Base-by-base conservation (phyloP, 2,797 vertebrate genomes). In the Gouania willdenowi region DNA sequence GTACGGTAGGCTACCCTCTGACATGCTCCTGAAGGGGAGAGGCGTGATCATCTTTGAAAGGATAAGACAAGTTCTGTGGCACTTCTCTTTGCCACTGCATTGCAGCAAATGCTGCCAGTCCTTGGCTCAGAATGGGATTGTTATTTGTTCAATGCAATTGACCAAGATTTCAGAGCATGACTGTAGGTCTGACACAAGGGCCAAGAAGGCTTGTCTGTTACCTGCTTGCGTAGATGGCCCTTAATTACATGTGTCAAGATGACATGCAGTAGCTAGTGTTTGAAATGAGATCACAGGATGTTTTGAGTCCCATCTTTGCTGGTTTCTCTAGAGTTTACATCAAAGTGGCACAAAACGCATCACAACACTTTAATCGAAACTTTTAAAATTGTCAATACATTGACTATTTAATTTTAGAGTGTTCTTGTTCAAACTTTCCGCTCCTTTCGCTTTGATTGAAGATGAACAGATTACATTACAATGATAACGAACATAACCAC, bases 171-270 rank as follows among this genome's bases (percentile, higher is more conserved):
- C 23, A 2, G 30, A 25, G 34, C 49, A 20, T 18, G 37, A 35
- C 60, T 70, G 62, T 43, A 2, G 36, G 63, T 66, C 65, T 66
- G 52, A 58, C 50, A 63, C 15, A 3, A 61, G 37, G 67, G 52
- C 51, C 20, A 25, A 44, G 51, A 66, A 41, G 58, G 67, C 71
- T 13, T 43, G 18, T 51, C 44, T 57, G 62, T 70, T 77, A 76
- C 78, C 64, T 54, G 56, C 54, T 41, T 33, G 35, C 52, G 49
- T 44, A 73, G 81, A 75, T 74, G 66, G 61, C 41, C 58, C 35
- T 71, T 86, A 82, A 84, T 88, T 84, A 67, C 66, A 52, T 61
- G 42, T 72, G 56, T 75, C 54, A 66, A 75, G 68, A 66, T 59
- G 65, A 51, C 66, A 66, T 37, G 71, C 52, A 23, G 50, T 1